Percentiles rank a stretch among this genome's conserved stretches.
Evolutionary conservation across 2,888 invertebrate species (phyloP).

Genomic region (Drosophila acutilabella): DNA sequence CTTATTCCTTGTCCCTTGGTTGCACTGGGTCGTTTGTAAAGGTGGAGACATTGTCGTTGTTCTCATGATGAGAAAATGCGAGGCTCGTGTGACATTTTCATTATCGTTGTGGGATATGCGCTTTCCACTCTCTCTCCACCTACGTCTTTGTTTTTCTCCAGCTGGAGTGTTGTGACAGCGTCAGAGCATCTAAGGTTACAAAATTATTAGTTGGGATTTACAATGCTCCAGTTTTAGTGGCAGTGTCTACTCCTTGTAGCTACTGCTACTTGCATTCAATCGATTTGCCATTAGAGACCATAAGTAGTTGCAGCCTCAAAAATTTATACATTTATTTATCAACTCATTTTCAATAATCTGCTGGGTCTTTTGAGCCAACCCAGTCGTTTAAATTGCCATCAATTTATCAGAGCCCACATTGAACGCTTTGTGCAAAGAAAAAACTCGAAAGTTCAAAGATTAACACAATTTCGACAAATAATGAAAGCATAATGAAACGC

Average conservation of each 20-base stretch:
- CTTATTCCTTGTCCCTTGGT: background rate
- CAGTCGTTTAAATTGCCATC: constrained; percentile 53
- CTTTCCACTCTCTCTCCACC: constrained; percentile 48
- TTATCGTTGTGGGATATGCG: constrained; percentile 82
- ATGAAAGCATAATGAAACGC: constrained; percentile 71
- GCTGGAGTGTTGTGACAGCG: constrained; percentile 53
- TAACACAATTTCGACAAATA: constrained; percentile 78
- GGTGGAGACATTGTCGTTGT: constrained; percentile 56
- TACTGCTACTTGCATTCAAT: constrained; percentile 1
- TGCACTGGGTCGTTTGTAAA: constrained; percentile 55
- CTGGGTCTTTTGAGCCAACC: background rate
- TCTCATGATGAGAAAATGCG: constrained; percentile 82
- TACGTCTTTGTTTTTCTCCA: background rate
- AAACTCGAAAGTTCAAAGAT: constrained; percentile 63
- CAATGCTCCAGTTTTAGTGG: constrained; percentile 42
- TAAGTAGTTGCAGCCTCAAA: constrained; percentile 25
- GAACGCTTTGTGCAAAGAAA: constrained; percentile 38
- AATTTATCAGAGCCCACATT: constrained; percentile 54
- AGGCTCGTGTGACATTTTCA: constrained; percentile 84
- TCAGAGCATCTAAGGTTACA: constrained; percentile 80
- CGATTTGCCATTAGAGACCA: constrained; percentile 33
- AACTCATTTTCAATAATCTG: constrained; percentile 49
- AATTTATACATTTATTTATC: constrained; percentile 4
- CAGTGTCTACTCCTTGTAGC: background rate
- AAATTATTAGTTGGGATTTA: constrained; percentile 83